These are phyloP conservation scores for Cataglyphis livida DNA, from an alignment of 2,888 invertebrate species.

Conservation along the genomic window DNA sequence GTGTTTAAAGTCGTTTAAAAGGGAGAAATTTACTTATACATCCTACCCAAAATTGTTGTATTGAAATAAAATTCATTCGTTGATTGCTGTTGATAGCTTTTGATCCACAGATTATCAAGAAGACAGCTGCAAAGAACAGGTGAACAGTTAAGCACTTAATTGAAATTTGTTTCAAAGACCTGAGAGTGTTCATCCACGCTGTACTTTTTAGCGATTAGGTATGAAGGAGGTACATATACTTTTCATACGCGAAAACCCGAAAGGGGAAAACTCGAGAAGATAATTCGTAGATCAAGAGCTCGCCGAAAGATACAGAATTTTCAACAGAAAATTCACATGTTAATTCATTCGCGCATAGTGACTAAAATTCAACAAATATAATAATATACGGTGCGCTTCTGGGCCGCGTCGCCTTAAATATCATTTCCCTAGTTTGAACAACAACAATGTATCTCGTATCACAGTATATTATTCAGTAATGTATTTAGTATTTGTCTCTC, in stretches of 20 bases:
- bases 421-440: constrained; percentile 81
- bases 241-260: constrained; percentile 53
- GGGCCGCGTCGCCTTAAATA: constrained; percentile 71
- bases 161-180: constrained; percentile 74
- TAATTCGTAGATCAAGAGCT: constrained; percentile 72
- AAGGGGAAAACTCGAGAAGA: constrained; percentile 53
- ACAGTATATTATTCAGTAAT: constrained; percentile 83
- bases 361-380: constrained; percentile 79
- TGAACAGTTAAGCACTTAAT: constrained; percentile 77
- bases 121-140: constrained; percentile 74
- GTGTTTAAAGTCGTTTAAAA: constrained; percentile 49
- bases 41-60: constrained; percentile 21
- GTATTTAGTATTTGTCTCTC: constrained; percentile 81
- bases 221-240: constrained; percentile 54
- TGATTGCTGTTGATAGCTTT: constrained; percentile 31
- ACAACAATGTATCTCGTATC: constrained; percentile 84
- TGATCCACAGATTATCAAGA: constrained; percentile 70
- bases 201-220: constrained; percentile 75
- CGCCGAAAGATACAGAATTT: constrained; percentile 27
- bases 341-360: constrained; percentile 73
- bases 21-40: constrained; percentile 43
- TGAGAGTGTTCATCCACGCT: constrained; percentile 78
- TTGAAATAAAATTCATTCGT: constrained; percentile 51
- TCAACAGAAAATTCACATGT: constrained; percentile 73
- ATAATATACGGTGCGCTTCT: constrained; percentile 77